Evolutionary conservation across 2,888 invertebrate species (phyloP).

Genomic region (Limulus polyphemus): DNA sequence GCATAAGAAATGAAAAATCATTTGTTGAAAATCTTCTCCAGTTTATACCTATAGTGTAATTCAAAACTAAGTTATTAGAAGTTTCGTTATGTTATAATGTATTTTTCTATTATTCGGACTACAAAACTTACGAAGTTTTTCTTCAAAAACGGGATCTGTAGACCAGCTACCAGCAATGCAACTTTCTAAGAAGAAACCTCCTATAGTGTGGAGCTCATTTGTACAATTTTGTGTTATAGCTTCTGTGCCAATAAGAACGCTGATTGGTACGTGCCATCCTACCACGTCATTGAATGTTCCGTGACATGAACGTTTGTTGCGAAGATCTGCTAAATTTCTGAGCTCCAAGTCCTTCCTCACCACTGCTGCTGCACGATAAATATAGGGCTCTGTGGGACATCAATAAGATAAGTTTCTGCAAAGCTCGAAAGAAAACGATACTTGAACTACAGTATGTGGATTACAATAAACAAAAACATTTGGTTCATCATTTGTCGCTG

Average conservation of each 20-base stretch:
- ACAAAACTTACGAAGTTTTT: conserved; percentile 52
- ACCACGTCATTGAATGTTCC: conserved; percentile 76
- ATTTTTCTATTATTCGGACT: too few species aligned
- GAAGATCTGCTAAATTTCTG: conserved; percentile 52
- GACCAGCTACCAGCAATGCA: conserved; percentile 79
- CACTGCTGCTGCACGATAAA: conserved; percentile 69
- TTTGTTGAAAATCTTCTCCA: too few species aligned
- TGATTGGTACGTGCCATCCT: conserved; percentile 68
- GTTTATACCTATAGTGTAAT: too few species aligned
- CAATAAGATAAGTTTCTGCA: too few species aligned
- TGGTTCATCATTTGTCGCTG: too few species aligned
- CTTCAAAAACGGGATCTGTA: conserved; percentile 55
- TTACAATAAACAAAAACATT: too few species aligned
- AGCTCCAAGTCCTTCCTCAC: conserved; percentile 56
- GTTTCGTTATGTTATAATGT: too few species aligned
- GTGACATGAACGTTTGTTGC: conserved; percentile 69
- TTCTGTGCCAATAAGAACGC: conserved; percentile 42
- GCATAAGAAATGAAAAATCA: too few species aligned
- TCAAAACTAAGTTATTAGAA: too few species aligned
- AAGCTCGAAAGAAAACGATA: too few species aligned
- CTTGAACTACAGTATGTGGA: too few species aligned
- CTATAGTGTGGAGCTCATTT: conserved; percentile 64
- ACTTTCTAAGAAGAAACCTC: conserved; percentile 63
- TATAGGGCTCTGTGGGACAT: conserved; percentile 45
- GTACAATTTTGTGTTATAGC: conserved; percentile 60